Percentiles rank a stretch among this genome's conserved stretches.
Conservation (phyloP, 35 echinoderm and acorn worm species). For the Eucidaris tribuloides region DNA sequence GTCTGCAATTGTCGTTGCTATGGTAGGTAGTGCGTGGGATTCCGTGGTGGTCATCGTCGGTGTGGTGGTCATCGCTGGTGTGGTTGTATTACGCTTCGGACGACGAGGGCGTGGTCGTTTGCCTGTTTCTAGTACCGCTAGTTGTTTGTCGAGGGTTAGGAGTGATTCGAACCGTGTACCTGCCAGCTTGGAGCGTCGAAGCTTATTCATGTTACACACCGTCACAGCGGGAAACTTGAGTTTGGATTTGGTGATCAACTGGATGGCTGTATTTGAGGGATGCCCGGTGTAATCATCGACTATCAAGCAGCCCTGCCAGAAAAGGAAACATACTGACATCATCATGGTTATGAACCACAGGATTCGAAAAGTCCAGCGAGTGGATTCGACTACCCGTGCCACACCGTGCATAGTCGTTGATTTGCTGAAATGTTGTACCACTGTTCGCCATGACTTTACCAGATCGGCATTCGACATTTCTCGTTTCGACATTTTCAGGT, state of each 20-base stretch:
- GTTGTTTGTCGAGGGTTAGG: too few species aligned
- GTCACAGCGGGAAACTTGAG: constrained; percentile 83
- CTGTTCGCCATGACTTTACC: constrained; percentile 21
- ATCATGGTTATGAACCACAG: constrained; percentile 2
- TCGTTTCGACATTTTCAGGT: too few species aligned
- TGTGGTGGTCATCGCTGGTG: background rate
- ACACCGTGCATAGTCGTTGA: constrained; percentile 15
- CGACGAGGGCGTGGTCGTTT: too few species aligned
- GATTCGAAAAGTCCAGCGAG: background rate
- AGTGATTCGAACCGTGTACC: constrained; percentile 62
- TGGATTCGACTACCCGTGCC: background rate
- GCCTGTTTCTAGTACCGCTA: too few species aligned
- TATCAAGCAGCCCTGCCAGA: constrained; percentile 14
- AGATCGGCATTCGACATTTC: background rate
- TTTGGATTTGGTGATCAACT: constrained; percentile 54
- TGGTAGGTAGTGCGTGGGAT: background rate
- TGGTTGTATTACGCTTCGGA: too few species aligned
- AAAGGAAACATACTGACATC: constrained; percentile 10
- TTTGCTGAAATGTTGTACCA: background rate
- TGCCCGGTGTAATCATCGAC: constrained; percentile 37
- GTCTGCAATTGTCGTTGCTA: too few species aligned
- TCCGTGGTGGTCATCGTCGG: background rate
- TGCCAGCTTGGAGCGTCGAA: constrained; percentile 47
- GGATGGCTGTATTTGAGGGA: constrained; percentile 59
- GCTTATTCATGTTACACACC: constrained; percentile 84